Evolutionary conservation across 2,797 vertebrate species (phyloP).

Genomic region (Characodon lateralis): DNA sequence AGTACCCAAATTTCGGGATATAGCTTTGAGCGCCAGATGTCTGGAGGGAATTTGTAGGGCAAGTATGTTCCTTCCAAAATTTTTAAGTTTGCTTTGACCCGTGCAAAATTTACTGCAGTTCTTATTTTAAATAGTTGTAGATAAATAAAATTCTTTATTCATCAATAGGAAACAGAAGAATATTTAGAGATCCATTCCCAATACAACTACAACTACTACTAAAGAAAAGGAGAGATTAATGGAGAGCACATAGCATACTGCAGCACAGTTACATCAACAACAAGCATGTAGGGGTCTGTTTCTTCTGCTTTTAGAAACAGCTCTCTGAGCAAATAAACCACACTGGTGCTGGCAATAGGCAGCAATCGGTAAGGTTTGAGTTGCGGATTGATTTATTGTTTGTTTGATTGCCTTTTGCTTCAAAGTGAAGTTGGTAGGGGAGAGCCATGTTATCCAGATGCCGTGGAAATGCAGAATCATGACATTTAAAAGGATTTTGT

Average conservation of each 20-base stretch:
- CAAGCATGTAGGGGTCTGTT: slow-evolving; percentile 19
- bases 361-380: slow-evolving; percentile 35
- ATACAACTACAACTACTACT: too few species aligned
- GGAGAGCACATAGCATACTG: slow-evolving; percentile 40
- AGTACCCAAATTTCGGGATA: too few species aligned
- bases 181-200: too few species aligned
- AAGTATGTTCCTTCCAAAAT: too few species aligned
- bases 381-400: slow-evolving; percentile 67
- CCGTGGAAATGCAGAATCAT: slow-evolving; percentile 39
- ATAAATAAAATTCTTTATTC: too few species aligned
- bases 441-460: slow-evolving; percentile 61
- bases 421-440: slow-evolving; percentile 35
- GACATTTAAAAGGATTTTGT: slow-evolving; percentile 51
- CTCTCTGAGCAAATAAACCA: slow-evolving; percentile 71
- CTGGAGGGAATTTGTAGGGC: too few species aligned
- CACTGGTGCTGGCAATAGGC: slow-evolving; percentile 67
- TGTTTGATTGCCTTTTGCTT: slow-evolving; percentile 59
- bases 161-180: too few species aligned
- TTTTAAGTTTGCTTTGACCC: too few species aligned
- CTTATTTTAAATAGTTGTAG: too few species aligned
- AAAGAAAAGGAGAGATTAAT: background rate
- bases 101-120: too few species aligned
- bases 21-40: too few species aligned
- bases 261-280: slow-evolving; percentile 59
- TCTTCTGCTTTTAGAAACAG: slow-evolving; percentile 57